phyloP scores from a whole-genome alignment of 2,888 invertebrate genomes.

The Drosophila longiperda region DNA sequence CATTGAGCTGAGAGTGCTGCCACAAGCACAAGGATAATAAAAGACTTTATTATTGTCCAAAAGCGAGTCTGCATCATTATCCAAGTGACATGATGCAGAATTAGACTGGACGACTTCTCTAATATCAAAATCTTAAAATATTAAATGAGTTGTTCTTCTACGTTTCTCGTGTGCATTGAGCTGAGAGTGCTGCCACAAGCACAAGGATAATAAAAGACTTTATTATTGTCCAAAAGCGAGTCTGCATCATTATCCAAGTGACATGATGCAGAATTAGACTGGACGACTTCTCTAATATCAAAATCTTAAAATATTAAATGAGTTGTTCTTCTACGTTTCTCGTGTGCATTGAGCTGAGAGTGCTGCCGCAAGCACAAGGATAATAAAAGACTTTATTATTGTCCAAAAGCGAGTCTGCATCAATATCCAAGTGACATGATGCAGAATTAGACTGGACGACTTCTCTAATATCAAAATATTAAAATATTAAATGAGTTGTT shows the following conservation, averaged over 20 bases:
- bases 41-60: too few relatives aligned
- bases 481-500: conserved; percentile 49
- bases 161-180: conserved; percentile 81
- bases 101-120: too few relatives aligned
- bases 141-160: conserved; percentile 81
- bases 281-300: conserved; percentile 37
- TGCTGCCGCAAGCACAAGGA: conserved; percentile 77
- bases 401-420: conserved; percentile 82
- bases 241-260: conserved; percentile 64
- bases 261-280: conserved; percentile 73
- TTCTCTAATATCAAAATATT: neutral
- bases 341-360: conserved; percentile 66
- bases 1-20: too few relatives aligned
- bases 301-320: conserved; percentile 1
- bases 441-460: conserved; percentile 73
- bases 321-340: conserved; percentile 82
- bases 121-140: too few relatives aligned
- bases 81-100: too few relatives aligned
- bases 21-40: too few relatives aligned
- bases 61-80: too few relatives aligned
- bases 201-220: conserved; percentile 83
- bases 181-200: conserved; percentile 49
- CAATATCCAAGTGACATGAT: conserved; percentile 64
- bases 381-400: conserved; percentile 78
- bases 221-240: conserved; percentile 82